Conservation (phyloP, 2,888 invertebrate species). For the Formica aserva region DNA sequence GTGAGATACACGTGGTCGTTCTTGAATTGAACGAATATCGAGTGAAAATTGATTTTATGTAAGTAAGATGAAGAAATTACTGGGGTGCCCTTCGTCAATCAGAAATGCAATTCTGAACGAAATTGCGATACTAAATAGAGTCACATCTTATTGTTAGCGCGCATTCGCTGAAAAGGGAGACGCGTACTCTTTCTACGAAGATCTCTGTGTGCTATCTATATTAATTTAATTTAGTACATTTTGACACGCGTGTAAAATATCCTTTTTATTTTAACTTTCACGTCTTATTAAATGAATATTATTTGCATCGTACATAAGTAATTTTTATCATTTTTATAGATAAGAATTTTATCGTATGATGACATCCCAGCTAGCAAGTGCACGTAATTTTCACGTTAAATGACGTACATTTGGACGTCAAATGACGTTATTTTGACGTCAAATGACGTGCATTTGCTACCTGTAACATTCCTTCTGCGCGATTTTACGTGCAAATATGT, state of each 20-base stretch:
- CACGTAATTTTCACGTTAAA: no score
- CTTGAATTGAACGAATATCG: background rate
- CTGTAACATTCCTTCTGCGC: background rate
- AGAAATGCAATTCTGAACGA: background rate
- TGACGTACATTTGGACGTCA: no score
- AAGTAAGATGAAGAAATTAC: slow-evolving; percentile 2
- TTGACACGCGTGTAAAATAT: background rate
- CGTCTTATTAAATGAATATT: no score
- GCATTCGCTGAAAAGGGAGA: background rate
- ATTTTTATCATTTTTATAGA: background rate
- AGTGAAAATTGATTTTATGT: slow-evolving; percentile 23
- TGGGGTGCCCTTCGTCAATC: slow-evolving; percentile 2
- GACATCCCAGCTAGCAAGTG: no score
- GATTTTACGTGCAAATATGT: background rate
- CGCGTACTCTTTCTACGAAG: no score
- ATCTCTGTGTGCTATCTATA: no score
- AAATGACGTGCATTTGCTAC: background rate
- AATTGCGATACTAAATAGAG: background rate
- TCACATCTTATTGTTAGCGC: background rate
- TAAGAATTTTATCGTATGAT: background rate
- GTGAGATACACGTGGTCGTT: background rate
- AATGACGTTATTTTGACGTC: no score
- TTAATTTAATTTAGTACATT: no score
- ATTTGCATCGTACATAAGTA: background rate
- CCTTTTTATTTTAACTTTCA: no score